Base-by-base conservation (phyloP, 2,888 invertebrate species). In the Euproctis similis region DNA sequence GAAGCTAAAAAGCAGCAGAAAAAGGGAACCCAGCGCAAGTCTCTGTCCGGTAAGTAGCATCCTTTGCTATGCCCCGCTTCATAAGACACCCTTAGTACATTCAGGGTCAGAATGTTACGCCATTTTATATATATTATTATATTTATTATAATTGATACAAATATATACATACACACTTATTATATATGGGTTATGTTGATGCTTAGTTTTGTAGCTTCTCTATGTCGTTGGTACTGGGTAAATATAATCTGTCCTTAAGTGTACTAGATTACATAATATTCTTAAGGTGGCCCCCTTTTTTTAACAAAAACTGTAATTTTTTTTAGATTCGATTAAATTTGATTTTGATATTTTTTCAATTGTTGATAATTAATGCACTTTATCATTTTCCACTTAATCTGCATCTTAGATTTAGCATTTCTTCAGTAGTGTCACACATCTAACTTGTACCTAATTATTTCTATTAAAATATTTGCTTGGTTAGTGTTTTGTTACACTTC, bases 1-100 rank as follows among this genome's bases (percentile, higher is more conserved):
- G 95, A 95, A 90, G 94, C 93, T 89, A 95, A 95, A 94, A 95
- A 95, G 92, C 93, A 93, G 88, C 91, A 92, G 89, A 92, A 92
- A 90, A 94, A 93, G 89, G 69, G 52, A 46, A 54, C 63, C 21
- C 78, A 78, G 36, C 77, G 82, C 68, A 95, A 94, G 90, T 94
- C 93, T 82, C 85, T 92, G 84, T 87, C 93, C 89, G 94, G 94
- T 94, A 92, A 94, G 89, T 87, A 75, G 67, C 31, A 36, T 74
- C 76, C 78, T 80, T 78, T 78, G 75, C 80, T 73, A 68, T 42
- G 58, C 53, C 74, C 73, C 61, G 70, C 77, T 70, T 74, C 33
- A 34, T 42, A 36, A 50, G 39, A 28, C 33, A 60, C 59, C 64
- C 64, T 51, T 36, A 37, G 64, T 69, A 76, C 72, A 74, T 71